Evolutionary conservation across 2,113 vertebrate genomes (phyloP), one percentile per base, ranked within the genome.

Genomic region (Phrynosoma blainvillii): DNA sequence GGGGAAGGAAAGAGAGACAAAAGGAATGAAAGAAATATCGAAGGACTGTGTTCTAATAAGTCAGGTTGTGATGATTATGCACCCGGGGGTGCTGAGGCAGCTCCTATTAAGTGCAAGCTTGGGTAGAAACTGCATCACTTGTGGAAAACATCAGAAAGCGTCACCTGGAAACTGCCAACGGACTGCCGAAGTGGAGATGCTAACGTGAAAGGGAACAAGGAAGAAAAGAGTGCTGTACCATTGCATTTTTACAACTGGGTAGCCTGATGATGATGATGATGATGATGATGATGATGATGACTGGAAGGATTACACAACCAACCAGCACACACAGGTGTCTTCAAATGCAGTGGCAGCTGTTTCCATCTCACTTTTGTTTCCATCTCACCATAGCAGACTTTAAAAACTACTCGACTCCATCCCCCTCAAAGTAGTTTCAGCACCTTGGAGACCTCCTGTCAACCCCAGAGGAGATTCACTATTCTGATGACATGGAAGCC

Each of bases 21-120:
- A 4, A 47, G 36, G 36, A 74, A 30, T 7, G 30, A 1, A 70
- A 59, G 82, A 87, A 87, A 80, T 80, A 27, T 70, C 40, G 78
- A 73, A 86, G 47, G 52, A 40, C 21, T 71, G 36, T 8, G n/a
- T 8, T 32, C 23, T 3, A 59, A 32, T 20, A 73, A 40, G 52
- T 27, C 66, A 59, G n/a, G 59, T 20, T 7, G 54, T 12, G 73
- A 75, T 66, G 86, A 82, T 77, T 66, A 82, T 20, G 76, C n/a
- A 4, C 16, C 66, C 11, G 9, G 80, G 66, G 73, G 30, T 88
- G 80, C 80, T 83, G 80, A 88, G 73, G 40, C 80, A 88, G 80
- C 42, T 25, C 21, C 76, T 7, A 16, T 83, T 82, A 83, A 88
- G 11, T 20, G 42, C 30, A 52, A 21, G 59, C 30, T 83, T 36